Percentiles rank a stretch among this genome's conserved stretches.
Evolutionary conservation across 2,888 invertebrate genomes (phyloP).

Genomic region (Clusia tigrina): DNA sequence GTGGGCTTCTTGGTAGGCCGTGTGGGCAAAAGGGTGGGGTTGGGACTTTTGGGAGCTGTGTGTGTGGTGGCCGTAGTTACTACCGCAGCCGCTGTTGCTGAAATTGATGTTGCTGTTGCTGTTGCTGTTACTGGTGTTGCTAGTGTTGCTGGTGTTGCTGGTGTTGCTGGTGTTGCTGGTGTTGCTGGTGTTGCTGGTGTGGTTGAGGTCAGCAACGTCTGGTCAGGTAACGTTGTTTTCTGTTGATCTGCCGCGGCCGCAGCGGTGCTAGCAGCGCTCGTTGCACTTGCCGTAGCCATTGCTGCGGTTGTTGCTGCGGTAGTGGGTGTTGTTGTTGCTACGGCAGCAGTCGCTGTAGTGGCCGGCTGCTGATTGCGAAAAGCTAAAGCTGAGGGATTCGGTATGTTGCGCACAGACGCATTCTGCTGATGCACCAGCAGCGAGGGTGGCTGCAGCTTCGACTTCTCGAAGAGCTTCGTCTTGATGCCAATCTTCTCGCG

Average conservation of each 20-base stretch:
- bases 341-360: neutral
- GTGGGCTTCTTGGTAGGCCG: constrained; percentile 55
- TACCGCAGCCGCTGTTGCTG: neutral
- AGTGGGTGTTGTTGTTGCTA: neutral
- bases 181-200: constrained; percentile 33
- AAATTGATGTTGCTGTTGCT: neutral
- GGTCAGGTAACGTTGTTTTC: too few species aligned
- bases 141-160: constrained; percentile 11
- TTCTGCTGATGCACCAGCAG: constrained; percentile 65
- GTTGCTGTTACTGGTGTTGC: constrained; percentile 4
- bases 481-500: constrained; percentile 61
- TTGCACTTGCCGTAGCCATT: neutral
- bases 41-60: neutral
- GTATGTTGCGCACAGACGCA: constrained; percentile 71
- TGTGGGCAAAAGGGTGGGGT: constrained; percentile 30
- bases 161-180: constrained; percentile 15
- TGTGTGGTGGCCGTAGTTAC: constrained; percentile 1
- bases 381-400: constrained; percentile 71
- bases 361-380: constrained; percentile 65
- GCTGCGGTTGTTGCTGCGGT: neutral
- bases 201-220: constrained; percentile 16
- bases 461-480: constrained; percentile 64
- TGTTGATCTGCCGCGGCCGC: too few species aligned
- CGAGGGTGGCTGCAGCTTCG: constrained; percentile 50
- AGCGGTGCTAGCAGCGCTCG: too few species aligned